Evolutionary conservation across 2,888 invertebrate genomes (phyloP).

Genomic region (Dioctria rufipes): DNA sequence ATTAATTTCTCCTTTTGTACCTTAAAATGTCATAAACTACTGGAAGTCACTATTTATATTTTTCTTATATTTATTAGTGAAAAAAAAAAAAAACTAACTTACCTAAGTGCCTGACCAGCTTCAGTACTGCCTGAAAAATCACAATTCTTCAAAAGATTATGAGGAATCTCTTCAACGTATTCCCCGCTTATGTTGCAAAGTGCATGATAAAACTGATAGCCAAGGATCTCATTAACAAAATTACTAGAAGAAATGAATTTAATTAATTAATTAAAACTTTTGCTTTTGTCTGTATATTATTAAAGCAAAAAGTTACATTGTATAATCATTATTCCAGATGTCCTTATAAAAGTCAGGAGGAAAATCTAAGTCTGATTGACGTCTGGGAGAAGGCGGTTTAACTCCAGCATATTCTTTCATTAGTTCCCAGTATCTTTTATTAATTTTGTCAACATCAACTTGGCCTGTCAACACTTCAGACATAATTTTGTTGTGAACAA

Average conservation of each 20-base stretch:
- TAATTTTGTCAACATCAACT: constrained; percentile 73
- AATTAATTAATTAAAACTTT: no score
- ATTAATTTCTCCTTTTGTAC: no score
- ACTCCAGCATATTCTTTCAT: constrained; percentile 76
- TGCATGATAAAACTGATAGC: constrained; percentile 76
- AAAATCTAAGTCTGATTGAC: constrained; percentile 78
- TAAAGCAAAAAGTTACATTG: constrained; percentile 55
- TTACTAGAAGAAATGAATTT: constrained; percentile 73
- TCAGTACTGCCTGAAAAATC: constrained; percentile 77
- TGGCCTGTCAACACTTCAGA: constrained; percentile 75
- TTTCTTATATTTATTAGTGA: not conserved
- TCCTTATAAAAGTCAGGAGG: constrained; percentile 79
- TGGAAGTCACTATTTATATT: no score
- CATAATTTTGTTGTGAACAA: constrained; percentile 79
- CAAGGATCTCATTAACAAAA: constrained; percentile 82
- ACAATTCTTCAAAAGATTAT: constrained; percentile 77
- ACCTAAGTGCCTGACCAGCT: constrained; percentile 74
- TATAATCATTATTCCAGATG: constrained; percentile 63
- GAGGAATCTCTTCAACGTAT: constrained; percentile 74
- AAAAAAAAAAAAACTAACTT: no score
- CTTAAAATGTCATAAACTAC: no score
- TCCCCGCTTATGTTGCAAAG: constrained; percentile 78
- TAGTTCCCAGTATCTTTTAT: constrained; percentile 77
- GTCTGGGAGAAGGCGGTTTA: constrained; percentile 75
- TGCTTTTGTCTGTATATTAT: no score